These are phyloP conservation scores for Cyprinus carpio DNA, from an alignment of 2,113 vertebrate genomes.

Conservation along the genomic window DNA sequence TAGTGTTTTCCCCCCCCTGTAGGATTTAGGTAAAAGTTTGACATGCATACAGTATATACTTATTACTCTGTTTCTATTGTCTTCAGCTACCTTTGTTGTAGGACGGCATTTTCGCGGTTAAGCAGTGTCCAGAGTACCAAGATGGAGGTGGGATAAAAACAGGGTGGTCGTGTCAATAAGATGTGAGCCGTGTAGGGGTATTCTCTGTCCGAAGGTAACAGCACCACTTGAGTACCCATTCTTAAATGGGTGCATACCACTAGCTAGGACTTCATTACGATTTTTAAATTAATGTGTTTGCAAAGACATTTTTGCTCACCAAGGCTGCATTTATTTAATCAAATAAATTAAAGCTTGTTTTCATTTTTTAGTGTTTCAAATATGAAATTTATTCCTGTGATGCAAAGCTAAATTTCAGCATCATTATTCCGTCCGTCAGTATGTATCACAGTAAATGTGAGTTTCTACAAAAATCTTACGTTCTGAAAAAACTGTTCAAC, in stretches of 20 bases:
- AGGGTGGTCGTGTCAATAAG: constrained; percentile 84
- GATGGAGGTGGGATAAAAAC: constrained; percentile 88
- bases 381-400: not conserved
- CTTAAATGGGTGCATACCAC: not conserved
- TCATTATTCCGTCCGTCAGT: constrained; percentile 1
- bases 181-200: constrained; percentile 85
- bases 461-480: not conserved
- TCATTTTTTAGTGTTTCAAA: not conserved
- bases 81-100: constrained; percentile 86
- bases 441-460: not conserved
- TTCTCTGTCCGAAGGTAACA: constrained; percentile 87
- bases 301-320: not conserved
- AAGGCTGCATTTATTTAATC: not conserved
- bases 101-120: constrained; percentile 90
- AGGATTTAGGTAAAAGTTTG: not conserved
- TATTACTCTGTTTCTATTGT: constrained; percentile 26
- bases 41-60: not conserved
- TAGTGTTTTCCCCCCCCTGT: not conserved
- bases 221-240: not conserved
- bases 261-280: not conserved
- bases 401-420: not conserved
- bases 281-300: not conserved
- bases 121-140: constrained; percentile 88
- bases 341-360: not conserved
- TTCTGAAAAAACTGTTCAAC: not conserved